Evolutionary conservation across 2,797 vertebrate genomes (phyloP).

Genomic region (Garrulus glandarius): DNA sequence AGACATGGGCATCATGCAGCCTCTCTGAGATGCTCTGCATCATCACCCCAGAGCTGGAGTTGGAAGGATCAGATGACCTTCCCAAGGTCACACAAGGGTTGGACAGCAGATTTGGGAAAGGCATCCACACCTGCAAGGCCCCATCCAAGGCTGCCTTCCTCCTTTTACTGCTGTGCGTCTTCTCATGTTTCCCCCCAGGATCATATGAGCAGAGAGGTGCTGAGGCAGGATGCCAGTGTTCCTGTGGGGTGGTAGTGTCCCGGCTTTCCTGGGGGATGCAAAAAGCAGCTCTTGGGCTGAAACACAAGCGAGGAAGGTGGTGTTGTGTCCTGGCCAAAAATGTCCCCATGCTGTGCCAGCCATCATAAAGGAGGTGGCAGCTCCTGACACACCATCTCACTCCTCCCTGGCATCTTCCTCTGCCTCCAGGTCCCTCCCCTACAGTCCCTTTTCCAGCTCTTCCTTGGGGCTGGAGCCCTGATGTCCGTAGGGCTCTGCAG

Average conservation of each 20-base stretch:
- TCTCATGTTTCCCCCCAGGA: neutral
- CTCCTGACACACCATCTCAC: neutral
- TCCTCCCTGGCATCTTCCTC: neutral
- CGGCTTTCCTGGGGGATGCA: neutral
- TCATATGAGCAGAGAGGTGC: neutral
- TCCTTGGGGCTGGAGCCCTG: neutral
- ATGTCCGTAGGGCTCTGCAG: neutral
- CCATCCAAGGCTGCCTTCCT: neutral
- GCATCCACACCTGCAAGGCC: neutral
- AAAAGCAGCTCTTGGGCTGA: neutral
- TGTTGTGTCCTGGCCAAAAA: neutral
- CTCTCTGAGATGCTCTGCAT: neutral
- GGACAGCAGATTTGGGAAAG: neutral
- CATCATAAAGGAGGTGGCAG: neutral
- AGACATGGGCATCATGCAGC: neutral
- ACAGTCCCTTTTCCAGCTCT: neutral
- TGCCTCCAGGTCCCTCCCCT: neutral
- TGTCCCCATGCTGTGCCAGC: neutral
- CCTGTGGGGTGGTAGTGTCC: neutral
- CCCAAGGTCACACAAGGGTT: neutral
- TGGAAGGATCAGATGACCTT: neutral
- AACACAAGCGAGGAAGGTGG: neutral
- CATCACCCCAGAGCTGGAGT: accelerated
- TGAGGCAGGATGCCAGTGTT: accelerated
- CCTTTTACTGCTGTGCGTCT: neutral